phyloP scores from a whole-genome alignment of 1,140 invertebrate genomes.

The Drosophila yakuba region DNA sequence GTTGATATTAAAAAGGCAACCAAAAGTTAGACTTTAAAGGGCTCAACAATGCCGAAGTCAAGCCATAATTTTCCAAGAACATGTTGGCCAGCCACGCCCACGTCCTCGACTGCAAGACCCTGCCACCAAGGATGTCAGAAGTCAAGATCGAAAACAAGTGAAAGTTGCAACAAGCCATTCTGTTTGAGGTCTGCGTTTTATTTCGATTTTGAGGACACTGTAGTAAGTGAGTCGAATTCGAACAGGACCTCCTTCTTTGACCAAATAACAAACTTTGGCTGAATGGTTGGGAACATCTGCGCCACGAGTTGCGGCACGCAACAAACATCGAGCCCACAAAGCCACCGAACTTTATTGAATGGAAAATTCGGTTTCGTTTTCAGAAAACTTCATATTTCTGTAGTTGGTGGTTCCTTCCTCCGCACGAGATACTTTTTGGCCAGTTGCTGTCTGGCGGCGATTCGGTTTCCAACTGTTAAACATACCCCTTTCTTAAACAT shows the following conservation, averaged over 20 bases:
- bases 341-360: conserved; percentile 59
- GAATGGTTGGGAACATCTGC: conserved; percentile 9
- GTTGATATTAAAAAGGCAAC: not conserved
- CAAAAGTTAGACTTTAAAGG: not conserved
- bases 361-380: conserved; percentile 53
- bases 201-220: conserved; percentile 52
- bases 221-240: conserved; percentile 46
- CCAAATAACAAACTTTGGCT: conserved; percentile 13
- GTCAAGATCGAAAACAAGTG: conserved; percentile 72
- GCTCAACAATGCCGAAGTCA: not conserved
- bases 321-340: not conserved
- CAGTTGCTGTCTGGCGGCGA: not conserved
- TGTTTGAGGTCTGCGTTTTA: conserved; percentile 57
- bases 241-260: conserved; percentile 27
- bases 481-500: no score
- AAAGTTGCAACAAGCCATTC: conserved; percentile 58
- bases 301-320: conserved; percentile 16
- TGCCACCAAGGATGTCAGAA: conserved; percentile 46
- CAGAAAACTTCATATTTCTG: conserved; percentile 53
- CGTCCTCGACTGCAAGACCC: conserved; percentile 15
- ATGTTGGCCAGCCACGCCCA: conserved; percentile 41
- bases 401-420: conserved; percentile 7
- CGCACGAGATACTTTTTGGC: not conserved
- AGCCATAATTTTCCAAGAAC: conserved; percentile 25
- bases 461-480: conserved; percentile 14